A percentile compares a stretch with the other conserved stretches of the same genome.
phyloP scores from a whole-genome alignment of 2,888 invertebrate species.

The Chromoteleia sp. region DNA sequence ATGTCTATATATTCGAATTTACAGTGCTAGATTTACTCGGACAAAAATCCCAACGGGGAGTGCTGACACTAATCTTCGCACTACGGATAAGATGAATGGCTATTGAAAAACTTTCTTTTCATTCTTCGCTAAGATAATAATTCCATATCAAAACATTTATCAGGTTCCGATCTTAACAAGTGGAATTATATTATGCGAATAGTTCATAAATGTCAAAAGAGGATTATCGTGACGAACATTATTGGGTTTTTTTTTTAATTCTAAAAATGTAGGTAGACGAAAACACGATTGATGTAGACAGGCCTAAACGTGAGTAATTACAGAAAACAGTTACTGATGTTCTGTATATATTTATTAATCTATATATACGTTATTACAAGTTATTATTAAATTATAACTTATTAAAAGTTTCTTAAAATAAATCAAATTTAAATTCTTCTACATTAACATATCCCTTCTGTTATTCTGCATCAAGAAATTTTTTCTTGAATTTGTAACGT shows the following conservation, averaged over 20 bases:
- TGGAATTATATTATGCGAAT: conserved; percentile 52
- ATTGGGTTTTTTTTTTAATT: conserved; percentile 8
- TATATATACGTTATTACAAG: too few species aligned
- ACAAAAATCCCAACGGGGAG: conserved; percentile 61
- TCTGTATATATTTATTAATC: too few species aligned
- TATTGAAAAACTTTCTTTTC: conserved; percentile 57
- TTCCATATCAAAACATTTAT: conserved; percentile 55
- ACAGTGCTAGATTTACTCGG: conserved; percentile 61
- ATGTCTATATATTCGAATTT: conserved; percentile 68
- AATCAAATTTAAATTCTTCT: too few species aligned
- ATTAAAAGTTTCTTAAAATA: too few species aligned
- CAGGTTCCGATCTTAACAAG: conserved; percentile 53
- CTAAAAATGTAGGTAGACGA: background rate
- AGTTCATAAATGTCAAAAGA: conserved; percentile 46
- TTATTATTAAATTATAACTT: too few species aligned
- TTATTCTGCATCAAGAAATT: too few species aligned
- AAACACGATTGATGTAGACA: background rate
- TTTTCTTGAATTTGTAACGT: too few species aligned
- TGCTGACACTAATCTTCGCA: conserved; percentile 69
- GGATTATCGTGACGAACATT: conserved; percentile 35
- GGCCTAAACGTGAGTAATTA: background rate
- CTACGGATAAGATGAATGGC: conserved; percentile 64
- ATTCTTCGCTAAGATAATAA: conserved; percentile 57
- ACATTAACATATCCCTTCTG: too few species aligned
- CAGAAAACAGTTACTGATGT: background rate